phyloP scores from a whole-genome alignment of 2,113 vertebrate species.

The Sterrhoptilus dennistouni region DNA sequence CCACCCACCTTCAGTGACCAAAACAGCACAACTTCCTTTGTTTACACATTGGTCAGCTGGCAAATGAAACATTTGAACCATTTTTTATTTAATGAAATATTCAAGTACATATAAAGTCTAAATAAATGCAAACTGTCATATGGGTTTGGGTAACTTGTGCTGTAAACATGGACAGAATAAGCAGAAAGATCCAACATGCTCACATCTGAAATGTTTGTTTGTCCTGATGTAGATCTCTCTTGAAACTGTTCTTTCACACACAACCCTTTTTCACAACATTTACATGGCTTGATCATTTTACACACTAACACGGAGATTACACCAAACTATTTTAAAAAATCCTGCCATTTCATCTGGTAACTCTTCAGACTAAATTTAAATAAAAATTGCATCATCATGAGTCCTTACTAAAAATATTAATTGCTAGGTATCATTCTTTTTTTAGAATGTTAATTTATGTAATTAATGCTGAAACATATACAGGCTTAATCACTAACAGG shows the following conservation, averaged over 20 bases:
- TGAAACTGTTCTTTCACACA: background rate
- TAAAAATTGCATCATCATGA: background rate
- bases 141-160: background rate
- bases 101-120: background rate
- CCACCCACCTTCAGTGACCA: background rate
- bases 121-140: background rate
- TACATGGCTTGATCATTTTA: background rate
- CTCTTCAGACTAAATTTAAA: background rate
- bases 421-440: background rate
- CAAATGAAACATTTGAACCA: constrained; percentile 31
- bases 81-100: constrained; percentile 39
- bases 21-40: background rate
- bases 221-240: background rate
- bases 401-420: background rate
- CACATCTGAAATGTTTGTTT: background rate
- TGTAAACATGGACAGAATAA: background rate
- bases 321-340: background rate
- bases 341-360: background rate
- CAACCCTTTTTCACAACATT: background rate
- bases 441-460: background rate
- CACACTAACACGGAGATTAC: rapidly evolving
- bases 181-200: background rate
- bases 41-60: background rate
- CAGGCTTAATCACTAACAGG: background rate
- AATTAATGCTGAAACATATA: background rate